These are phyloP conservation scores for Zootermopsis nevadensis DNA, from an alignment of 2,888 invertebrate species.

Conservation along the genomic window DNA sequence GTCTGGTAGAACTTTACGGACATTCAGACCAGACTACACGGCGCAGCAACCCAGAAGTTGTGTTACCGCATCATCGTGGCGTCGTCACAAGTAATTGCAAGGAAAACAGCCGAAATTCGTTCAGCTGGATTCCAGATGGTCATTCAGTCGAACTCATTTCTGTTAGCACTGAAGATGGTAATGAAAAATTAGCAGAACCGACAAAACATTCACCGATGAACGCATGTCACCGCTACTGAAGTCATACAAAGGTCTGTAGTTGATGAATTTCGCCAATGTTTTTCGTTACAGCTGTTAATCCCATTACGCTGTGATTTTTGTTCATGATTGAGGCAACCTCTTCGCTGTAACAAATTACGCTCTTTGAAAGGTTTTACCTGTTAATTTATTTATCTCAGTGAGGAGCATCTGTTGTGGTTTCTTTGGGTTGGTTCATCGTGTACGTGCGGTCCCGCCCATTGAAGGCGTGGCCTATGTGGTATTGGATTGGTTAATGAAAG, in stretches of 20 bases:
- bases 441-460: not conserved
- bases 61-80: too few species aligned
- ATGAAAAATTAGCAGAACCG: too few species aligned
- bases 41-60: too few species aligned
- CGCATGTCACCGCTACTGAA: not conserved
- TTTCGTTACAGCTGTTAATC: not conserved
- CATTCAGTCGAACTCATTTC: too few species aligned
- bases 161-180: too few species aligned
- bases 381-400: conserved; percentile 17
- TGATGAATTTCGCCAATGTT: not conserved
- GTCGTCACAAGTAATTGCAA: too few species aligned
- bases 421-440: not conserved
- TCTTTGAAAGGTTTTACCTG: not conserved
- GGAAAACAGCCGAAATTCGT: too few species aligned
- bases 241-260: not conserved
- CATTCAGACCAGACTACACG: too few species aligned
- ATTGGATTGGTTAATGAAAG: not conserved
- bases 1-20: too few species aligned
- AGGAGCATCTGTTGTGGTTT: not conserved
- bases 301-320: not conserved
- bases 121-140: too few species aligned
- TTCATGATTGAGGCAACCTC: not conserved
- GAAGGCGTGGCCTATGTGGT: conserved; percentile 3
- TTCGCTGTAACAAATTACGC: not conserved
- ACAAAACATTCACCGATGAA: too few species aligned